phyloP scores from a whole-genome alignment of 2,797 vertebrate species.

The Myiotriccus ornatus region DNA sequence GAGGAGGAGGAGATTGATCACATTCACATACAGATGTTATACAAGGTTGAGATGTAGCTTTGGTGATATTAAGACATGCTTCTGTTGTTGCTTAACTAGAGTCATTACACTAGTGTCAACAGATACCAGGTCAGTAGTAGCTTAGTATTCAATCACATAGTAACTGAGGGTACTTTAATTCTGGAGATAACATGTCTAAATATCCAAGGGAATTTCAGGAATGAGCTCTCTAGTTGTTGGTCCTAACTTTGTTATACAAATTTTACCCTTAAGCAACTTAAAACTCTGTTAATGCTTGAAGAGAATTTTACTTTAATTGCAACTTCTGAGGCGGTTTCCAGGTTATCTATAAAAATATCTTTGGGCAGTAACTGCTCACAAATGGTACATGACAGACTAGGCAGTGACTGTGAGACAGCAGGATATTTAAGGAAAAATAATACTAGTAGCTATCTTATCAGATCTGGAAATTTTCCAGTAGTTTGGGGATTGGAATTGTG shows the following conservation, averaged over 20 bases:
- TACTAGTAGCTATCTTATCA: not conserved
- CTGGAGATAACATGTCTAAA: not conserved
- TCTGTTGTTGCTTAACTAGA: not conserved
- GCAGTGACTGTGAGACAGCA: not conserved
- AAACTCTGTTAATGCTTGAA: not conserved
- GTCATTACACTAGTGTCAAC: not conserved
- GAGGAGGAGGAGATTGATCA: not conserved
- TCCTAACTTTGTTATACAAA: not conserved
- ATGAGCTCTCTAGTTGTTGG: not conserved
- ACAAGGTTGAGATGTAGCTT: not conserved
- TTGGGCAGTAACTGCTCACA: not conserved
- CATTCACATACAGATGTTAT: not conserved
- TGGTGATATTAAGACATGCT: not conserved
- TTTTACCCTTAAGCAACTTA: not conserved
- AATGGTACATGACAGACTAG: not conserved
- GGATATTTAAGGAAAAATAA: not conserved
- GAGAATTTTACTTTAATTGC: not conserved
- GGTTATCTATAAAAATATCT: not conserved
- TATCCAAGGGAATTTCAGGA: not conserved
- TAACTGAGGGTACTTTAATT: not conserved
- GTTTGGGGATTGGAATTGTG: not conserved
- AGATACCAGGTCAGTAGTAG: not conserved
- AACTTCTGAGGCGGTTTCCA: not conserved
- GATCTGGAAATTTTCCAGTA: not conserved
- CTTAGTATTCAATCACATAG: not conserved